Conservation (phyloP, 2,113 vertebrate species). For the Salvator merianae region DNA sequence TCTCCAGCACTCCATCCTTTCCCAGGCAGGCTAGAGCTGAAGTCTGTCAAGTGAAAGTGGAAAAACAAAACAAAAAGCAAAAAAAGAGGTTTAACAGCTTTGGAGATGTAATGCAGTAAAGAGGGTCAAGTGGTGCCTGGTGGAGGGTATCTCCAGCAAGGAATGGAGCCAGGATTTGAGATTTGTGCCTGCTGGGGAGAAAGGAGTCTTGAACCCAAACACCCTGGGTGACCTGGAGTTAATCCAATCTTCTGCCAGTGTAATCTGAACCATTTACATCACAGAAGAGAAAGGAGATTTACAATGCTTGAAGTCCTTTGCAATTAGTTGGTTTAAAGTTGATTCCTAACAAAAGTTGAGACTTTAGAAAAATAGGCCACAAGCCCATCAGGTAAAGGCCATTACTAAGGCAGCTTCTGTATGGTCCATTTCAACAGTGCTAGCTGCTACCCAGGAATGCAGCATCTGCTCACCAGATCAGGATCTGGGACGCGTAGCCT, state of each 20-base stretch:
- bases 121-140: background rate
- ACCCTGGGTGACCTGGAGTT: background rate
- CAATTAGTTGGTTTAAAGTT: background rate
- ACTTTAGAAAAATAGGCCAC: background rate
- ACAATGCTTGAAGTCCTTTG: background rate
- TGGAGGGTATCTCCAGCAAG: accelerated
- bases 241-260: slow-evolving; percentile 1
- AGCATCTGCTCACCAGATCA: no score
- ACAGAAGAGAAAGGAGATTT: background rate
- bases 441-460: no score
- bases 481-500: no score
- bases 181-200: background rate
- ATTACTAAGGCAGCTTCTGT: background rate
- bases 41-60: background rate
- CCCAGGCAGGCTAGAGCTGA: accelerated
- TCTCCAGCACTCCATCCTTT: background rate
- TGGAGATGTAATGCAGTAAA: background rate
- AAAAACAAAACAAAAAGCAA: background rate
- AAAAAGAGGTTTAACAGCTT: slow-evolving; percentile 18
- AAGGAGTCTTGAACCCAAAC: background rate
- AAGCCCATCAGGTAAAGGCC: background rate
- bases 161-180: background rate
- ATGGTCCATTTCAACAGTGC: no score
- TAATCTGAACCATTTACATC: background rate
- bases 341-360: background rate